Conservation (phyloP, 92 coral and sea anemone species). For the Chrysogorgia sp. region DNA sequence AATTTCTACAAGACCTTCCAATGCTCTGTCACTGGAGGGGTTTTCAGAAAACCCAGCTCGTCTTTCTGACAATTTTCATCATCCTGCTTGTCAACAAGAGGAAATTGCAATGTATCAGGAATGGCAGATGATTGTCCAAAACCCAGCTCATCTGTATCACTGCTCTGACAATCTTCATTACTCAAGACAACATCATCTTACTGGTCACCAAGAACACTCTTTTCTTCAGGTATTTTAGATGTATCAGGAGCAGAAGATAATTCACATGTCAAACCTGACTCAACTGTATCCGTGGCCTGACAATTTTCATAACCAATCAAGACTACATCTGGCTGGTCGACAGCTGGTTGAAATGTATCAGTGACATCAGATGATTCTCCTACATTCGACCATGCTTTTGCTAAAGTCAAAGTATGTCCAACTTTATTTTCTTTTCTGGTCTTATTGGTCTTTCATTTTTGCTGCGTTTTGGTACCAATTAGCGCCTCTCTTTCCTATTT, state of each 20-base stretch:
- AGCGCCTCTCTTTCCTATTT: too few species aligned
- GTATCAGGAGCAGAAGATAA: not conserved
- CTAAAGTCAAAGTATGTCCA: constrained; percentile 26
- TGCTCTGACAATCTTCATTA: not conserved
- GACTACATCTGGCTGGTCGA: not conserved
- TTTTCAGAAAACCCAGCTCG: not conserved
- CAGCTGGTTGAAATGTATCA: constrained; percentile 3
- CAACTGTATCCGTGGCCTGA: not conserved
- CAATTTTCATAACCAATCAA: not conserved
- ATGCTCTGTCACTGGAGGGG: not conserved
- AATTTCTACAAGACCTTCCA: not conserved
- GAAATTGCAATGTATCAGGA: too few species aligned
- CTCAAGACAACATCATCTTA: not conserved
- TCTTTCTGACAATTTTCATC: not conserved
- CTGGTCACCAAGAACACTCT: not conserved
- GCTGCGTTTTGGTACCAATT: constrained; percentile 38
- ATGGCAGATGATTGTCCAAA: too few species aligned
- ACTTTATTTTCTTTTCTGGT: constrained; percentile 14
- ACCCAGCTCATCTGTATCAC: constrained; percentile 2
- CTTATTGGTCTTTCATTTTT: constrained; percentile 35
- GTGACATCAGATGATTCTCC: not conserved
- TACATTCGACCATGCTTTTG: constrained; percentile 3
- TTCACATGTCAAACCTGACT: not conserved
- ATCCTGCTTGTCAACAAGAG: not conserved
- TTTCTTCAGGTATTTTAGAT: too few species aligned